Evolutionary conservation across 2,113 vertebrate species (phyloP), one percentile per base, ranked within the genome.

Genomic region (Rhabdomys dilectus): DNA sequence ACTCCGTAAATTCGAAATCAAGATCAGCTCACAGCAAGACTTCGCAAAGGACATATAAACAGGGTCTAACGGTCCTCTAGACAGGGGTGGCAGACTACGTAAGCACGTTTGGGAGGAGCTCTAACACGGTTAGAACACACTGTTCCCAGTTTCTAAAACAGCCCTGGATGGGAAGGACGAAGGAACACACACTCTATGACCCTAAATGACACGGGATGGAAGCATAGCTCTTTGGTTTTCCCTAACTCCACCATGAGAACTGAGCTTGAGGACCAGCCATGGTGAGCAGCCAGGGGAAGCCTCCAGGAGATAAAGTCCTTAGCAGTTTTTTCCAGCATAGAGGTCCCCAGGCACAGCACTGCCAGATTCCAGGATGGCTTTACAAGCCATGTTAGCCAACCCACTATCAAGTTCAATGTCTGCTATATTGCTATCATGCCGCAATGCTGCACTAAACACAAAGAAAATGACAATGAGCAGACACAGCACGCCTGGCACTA

Each of bases 321-420:
- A 81, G 11, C 51, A 31, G 70, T 75, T 72, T 78, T 76, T 91
- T 19, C 76, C 64, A 81, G 58, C 39, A n/a, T 68, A 11, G 21
- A 91, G 64, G 11, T 48, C 53, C 17, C 2, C 51, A 78, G 53
- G 1, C 26, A 58, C 39, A 91, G 87, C 1, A 92, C 68, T 29
- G 70, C 58, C 64, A 85, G 96, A 84, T 45, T 91, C 39, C 66
- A 87, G 89, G 92, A 91, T 77, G 93, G n/a, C 92, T 96, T 93
- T 66, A 68, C 58, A 91, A 96, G 34, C 75, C 70, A 77, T 85
- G 86, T 91, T 66, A 92, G 42, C 88, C 81, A 98, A 80, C 76
- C n/a, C 77, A 85, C 84, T 64, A 90, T 88, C 91, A 95, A 56
- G 29, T 91, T 88, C 70, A 90, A 53, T 87, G 84, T 91, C 91